These are phyloP conservation scores for Drosophila kambysellisi DNA, from an alignment of 2,888 invertebrate species.

Conservation along the genomic window DNA sequence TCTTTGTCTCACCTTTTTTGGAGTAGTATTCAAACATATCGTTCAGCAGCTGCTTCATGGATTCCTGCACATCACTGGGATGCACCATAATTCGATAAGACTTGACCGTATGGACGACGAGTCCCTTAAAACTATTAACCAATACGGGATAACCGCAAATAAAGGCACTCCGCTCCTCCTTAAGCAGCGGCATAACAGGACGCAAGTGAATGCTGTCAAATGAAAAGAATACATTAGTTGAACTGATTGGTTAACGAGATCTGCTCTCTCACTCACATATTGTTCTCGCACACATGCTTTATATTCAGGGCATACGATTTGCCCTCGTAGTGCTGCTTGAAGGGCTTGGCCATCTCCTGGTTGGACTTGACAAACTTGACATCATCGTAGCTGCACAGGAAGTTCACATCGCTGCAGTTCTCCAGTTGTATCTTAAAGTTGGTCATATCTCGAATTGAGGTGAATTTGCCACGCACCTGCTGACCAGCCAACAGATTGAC, in stretches of 20 bases:
- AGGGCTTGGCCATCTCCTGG: slow-evolving; percentile 82
- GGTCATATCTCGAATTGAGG: slow-evolving; percentile 80
- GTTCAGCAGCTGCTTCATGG: slow-evolving; percentile 86
- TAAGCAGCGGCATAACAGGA: slow-evolving; percentile 86
- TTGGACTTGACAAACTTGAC: slow-evolving; percentile 83
- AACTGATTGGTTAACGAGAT: not conserved
- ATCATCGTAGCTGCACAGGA: slow-evolving; percentile 84
- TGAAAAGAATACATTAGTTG: not conserved
- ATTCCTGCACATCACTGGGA: slow-evolving; percentile 86
- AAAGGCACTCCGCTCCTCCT: slow-evolving; percentile 83
- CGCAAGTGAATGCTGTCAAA: slow-evolving; percentile 88
- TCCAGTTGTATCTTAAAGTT: slow-evolving; percentile 84
- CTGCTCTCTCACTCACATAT: slow-evolving; percentile 78
- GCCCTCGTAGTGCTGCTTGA: slow-evolving; percentile 86
- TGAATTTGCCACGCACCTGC: slow-evolving; percentile 83
- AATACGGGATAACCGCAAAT: slow-evolving; percentile 88
- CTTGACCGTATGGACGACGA: slow-evolving; percentile 87
- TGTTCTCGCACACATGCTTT: slow-evolving; percentile 83
- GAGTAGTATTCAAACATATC: slow-evolving; percentile 87
- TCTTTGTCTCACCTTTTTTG: slow-evolving; percentile 82
- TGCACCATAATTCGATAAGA: slow-evolving; percentile 89
- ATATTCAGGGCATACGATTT: slow-evolving; percentile 83
- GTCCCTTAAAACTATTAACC: slow-evolving; percentile 87
- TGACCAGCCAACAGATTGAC: slow-evolving; percentile 82
- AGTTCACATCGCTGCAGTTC: slow-evolving; percentile 81